These are phyloP conservation scores for Tyrannus savana DNA, from an alignment of 2,113 vertebrate species.

Conservation along the genomic window DNA sequence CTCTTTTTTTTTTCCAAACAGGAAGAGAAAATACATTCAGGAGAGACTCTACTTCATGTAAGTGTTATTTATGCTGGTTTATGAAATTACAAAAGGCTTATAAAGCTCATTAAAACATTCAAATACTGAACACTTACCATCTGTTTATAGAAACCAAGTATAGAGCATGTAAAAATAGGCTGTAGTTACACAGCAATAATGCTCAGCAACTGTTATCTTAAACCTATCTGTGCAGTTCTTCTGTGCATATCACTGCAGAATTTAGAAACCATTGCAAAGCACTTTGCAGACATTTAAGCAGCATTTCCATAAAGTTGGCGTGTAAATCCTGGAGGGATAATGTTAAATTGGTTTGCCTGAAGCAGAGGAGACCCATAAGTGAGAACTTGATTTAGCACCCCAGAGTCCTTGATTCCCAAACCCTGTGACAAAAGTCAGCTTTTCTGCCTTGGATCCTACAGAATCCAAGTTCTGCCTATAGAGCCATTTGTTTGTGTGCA, in stretches of 20 bases:
- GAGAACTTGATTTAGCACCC: background rate
- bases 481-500: conserved; percentile 9
- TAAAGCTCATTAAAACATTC: conserved; percentile 13
- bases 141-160: conserved; percentile 47
- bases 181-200: conserved; percentile 20
- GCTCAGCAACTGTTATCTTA: conserved; percentile 10
- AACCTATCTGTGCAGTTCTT: background rate
- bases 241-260: conserved; percentile 5
- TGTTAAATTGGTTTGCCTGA: background rate
- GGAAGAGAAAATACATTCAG: conserved; percentile 65
- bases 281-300: conserved; percentile 20
- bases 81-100: conserved; percentile 47
- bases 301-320: background rate
- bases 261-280: conserved; percentile 9
- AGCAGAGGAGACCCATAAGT: background rate
- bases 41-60: conserved; percentile 73
- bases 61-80: conserved; percentile 69
- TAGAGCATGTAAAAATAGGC: conserved; percentile 23
- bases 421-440: background rate
- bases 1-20: conserved; percentile 2
- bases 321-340: background rate
- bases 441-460: conserved; percentile 58
- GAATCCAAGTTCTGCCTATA: conserved; percentile 61
- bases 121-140: conserved; percentile 21
- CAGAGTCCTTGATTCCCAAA: background rate